A percentile compares a stretch with the other conserved stretches of the same genome.
Conservation (phyloP, 2,113 vertebrate species). For the Anarrhichthys ocellatus region DNA sequence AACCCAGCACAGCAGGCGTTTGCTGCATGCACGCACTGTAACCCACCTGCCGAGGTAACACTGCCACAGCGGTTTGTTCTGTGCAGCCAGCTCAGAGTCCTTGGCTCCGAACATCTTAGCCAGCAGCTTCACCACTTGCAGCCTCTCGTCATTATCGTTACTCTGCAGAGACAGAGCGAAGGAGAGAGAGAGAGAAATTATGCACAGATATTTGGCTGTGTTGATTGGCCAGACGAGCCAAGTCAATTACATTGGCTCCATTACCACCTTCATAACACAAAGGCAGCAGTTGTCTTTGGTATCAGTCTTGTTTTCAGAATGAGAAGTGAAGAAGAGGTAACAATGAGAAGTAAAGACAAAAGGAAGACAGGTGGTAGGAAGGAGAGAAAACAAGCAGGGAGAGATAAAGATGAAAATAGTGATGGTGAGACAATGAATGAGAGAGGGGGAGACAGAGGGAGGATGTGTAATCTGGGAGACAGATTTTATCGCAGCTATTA, state of each 20-base stretch:
- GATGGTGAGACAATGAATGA: background rate
- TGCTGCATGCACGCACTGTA: background rate
- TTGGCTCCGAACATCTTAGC: slow-evolving; percentile 99
- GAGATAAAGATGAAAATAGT: slow-evolving; percentile 28
- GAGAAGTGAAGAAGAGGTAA: background rate
- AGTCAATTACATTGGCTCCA: slow-evolving; percentile 48
- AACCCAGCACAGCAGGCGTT: background rate
- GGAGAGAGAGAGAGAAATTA: slow-evolving; percentile 30
- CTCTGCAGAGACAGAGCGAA: slow-evolving; percentile 84
- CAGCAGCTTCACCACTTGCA: slow-evolving; percentile 97
- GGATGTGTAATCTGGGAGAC: slow-evolving; percentile 19
- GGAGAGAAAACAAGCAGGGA: background rate
- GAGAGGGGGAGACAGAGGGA: slow-evolving; percentile 7
- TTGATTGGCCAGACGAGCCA: background rate
- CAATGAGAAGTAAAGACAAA: slow-evolving; percentile 23
- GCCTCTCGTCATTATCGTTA: slow-evolving; percentile 98
- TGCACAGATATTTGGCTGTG: slow-evolving; percentile 34
- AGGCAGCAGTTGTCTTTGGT: slow-evolving; percentile 28
- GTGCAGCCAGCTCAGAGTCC: slow-evolving; percentile 95
- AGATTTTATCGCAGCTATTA: slow-evolving; percentile 75
- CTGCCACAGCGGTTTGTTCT: slow-evolving; percentile 99
- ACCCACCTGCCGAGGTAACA: slow-evolving; percentile 96
- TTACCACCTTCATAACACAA: slow-evolving; percentile 28
- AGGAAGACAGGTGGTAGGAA: slow-evolving; percentile 6
- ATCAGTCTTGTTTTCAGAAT: slow-evolving; percentile 35